Base-by-base conservation (phyloP, 37 sponge, comb jelly and placozoan genomes). In the Amphimedon queenslandica region DNA sequence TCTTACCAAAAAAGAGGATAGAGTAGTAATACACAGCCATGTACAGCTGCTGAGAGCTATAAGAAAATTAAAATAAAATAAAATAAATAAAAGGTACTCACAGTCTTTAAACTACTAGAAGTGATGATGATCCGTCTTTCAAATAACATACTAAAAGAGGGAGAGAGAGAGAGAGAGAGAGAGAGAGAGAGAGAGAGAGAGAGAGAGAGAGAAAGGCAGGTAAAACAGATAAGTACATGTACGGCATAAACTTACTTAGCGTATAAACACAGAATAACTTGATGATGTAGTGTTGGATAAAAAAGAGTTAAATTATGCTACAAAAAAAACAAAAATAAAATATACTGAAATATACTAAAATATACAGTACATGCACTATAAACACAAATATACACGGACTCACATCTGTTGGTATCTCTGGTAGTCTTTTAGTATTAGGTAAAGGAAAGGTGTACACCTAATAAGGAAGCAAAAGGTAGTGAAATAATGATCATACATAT, bases 111-210 rank as follows among this genome's bases (percentile, higher is more conserved):
- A 38, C 72, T 82, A 70, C 66, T 84, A 8, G 88, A 82, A 38
- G 88, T 87, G n/a, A 92, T 76, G 43, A 92, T 74, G 36, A 92
- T 92, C 65, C 92, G 73, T 67, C 92, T 78, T 64, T 92, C 92
- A 83, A 87, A 87, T 31, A 92, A 41, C 84, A 87, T 70, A 61
- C 92, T 92, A 40, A 28, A 30, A 24, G 30, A 20, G 42, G 34
- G 13, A 41, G 1, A 13, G 13, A 8, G 13, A 47, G 53, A 47
- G 13, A 47, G 8, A 13, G 13, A 24, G 30, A 20, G 42, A 30
- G 13, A 41, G 1, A 13, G 13, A 8, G 13, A 47, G 53, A 47
- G 13, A 47, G 8, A 13, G 13, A n/a, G n/a, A n/a, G n/a, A n/a
- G n/a, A n/a, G n/a, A n/a, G n/a, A n/a, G n/a, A n/a, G n/a, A n/a